phyloP scores from a whole-genome alignment of 92 coral and sea anemone genomes.

The Epizoanthus stellaris region DNA sequence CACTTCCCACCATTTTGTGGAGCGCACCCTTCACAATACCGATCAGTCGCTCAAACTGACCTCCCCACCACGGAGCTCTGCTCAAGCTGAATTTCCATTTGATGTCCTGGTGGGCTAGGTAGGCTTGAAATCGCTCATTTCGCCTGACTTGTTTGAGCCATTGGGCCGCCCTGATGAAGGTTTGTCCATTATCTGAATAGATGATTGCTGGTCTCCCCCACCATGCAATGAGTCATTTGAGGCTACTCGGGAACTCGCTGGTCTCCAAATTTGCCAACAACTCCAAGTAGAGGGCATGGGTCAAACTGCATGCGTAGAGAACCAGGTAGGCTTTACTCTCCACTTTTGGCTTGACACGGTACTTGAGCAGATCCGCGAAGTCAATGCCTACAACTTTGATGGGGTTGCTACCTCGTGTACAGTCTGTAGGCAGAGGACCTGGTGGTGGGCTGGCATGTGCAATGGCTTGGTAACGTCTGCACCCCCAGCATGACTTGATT shows the following conservation, averaged over 20 bases:
- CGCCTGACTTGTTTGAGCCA: not conserved
- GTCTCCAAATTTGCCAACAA: not conserved
- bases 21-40: not conserved
- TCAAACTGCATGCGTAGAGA: not conserved
- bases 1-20: not conserved
- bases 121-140: not conserved
- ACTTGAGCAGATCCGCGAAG: constrained; percentile 16
- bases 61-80: constrained; percentile 26
- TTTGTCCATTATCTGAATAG: not conserved
- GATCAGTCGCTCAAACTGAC: constrained; percentile 13
- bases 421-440: constrained; percentile 1
- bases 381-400: not conserved
- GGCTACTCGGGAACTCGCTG: not conserved
- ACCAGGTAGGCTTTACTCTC: not conserved
- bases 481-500: constrained; percentile 15
- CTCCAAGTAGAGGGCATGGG: constrained; percentile 1
- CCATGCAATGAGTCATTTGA: not conserved
- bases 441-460: constrained; percentile 12
- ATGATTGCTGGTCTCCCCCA: not conserved
- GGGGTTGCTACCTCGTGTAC: not conserved
- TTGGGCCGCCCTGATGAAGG: not conserved
- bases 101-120: constrained; percentile 14
- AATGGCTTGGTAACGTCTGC: not conserved
- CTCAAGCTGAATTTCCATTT: constrained; percentile 20
- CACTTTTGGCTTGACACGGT: not conserved